Conservation (phyloP, 2,888 invertebrate genomes). For the Entomobrya multifasciata region DNA sequence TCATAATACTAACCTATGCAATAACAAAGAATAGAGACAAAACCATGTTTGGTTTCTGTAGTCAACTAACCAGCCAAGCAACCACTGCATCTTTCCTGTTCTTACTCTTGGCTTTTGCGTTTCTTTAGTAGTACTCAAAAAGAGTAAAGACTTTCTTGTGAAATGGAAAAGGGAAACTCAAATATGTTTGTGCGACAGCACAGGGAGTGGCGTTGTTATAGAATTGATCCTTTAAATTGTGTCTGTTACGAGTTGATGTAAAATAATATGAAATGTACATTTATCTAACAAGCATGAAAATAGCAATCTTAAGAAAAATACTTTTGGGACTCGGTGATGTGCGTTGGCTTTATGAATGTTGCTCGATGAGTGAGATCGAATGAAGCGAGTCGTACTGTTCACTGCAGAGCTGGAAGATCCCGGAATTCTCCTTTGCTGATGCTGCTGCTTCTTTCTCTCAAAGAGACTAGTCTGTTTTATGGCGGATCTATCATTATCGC, state of each 20-base stretch:
- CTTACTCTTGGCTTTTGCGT: no score
- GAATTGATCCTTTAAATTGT: neutral
- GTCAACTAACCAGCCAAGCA: no score
- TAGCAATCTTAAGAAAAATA: constrained; percentile 70
- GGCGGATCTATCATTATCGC: constrained; percentile 59
- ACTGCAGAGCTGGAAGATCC: neutral
- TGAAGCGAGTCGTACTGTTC: constrained; percentile 27
- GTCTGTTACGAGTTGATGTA: no score
- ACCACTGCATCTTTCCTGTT: no score
- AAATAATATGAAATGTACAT: constrained; percentile 40
- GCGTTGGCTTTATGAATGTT: constrained; percentile 42
- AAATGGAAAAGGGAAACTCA: no score
- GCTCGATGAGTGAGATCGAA: constrained; percentile 68
- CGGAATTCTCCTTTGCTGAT: constrained; percentile 4
- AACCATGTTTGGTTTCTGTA: no score
- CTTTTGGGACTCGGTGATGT: constrained; percentile 66
- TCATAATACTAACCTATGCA: no score
- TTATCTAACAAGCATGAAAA: constrained; percentile 59
- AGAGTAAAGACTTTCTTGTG: no score
- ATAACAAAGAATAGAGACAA: no score
- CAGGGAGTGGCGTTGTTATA: no score
- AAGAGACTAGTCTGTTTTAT: constrained; percentile 40
- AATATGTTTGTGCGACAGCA: no score
- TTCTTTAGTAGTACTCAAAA: no score
- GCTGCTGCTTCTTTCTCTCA: constrained; percentile 48